Evolutionary conservation across 35 echinoderm and acorn worm species (phyloP), one percentile per base, ranked within the genome.

Genomic region (Heliocidaris erythrogramma): DNA sequence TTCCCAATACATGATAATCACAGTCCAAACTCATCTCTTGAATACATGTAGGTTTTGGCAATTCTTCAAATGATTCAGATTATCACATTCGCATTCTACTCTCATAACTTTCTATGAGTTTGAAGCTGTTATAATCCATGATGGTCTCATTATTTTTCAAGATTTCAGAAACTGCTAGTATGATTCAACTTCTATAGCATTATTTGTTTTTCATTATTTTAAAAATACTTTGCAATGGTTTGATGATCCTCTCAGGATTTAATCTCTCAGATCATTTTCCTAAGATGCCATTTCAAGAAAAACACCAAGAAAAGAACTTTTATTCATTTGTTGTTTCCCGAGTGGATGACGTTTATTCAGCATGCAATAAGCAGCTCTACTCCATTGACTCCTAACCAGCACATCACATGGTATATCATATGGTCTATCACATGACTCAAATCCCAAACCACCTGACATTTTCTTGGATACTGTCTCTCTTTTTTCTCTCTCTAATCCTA

Each of bases 321-420:
- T 78, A 4, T 78, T 27, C n/a, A 78, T 89, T 47, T 48, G 31
- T 31, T 89, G 87, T 89, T 89, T 48, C 87, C 87, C 91, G 16
- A 48, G 91, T 92, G 91, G 91, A 92, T 92, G 49, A 92, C 17
- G 16, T 92, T 92, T 92, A 92, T 92, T 92, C 48, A 92, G 91
- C 91, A 92, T 92, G 91, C 91, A 42, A 49, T 92, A 32, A 92
- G 47, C 31, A 48, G 87, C 87, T 48, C 47, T 89, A 50, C 48
- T 59, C 91, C 7, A 92, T 31, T 48, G 30, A 48, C 14, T 24
- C 87, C 87, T 47, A 32, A 18, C 69, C 69, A 84, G 14, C n/a
- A 89, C 48, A 92, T 53, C 47, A 92, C 91, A 92, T 92, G 91
- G 47, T 18, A 89, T 89, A 47, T 48, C 87, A 47, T 78, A 78